Base-by-base conservation (phyloP, 2,888 invertebrate genomes). In the Microdon myrmicae region DNA sequence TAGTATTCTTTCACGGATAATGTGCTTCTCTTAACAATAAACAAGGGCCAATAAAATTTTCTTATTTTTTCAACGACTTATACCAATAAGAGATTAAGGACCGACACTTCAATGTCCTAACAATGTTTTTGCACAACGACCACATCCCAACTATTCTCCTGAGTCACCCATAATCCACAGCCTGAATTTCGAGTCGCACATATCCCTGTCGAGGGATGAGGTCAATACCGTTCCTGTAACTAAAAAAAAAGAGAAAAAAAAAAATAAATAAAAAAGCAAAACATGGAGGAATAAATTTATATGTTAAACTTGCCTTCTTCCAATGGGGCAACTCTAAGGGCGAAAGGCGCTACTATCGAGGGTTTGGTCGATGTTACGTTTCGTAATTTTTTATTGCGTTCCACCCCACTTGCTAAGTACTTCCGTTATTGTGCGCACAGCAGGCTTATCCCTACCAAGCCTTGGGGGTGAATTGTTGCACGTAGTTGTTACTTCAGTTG, bases 391-490 rank as follows among this genome's bases (percentile, higher is more conserved):
- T 64, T 56, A 58, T 64, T 58, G 37, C 64, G 58, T 64, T 64
- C 64, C 64, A 64, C 64, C 64, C 64, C 64, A 58, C 58, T 64
- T 38, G 64, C 64, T 64, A 64, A 64, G 64, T 64, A 64, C 64
- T 64, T 64, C 64, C 64, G 64, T 58, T 51, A 64, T 45, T 51
- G 64, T 43, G 56, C n/a, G n/a, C 58, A 39, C 43, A 48, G 48
- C 32, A 20, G 56, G 56, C 61, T 61, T 56, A 51, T 61, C 38
- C 44, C 37, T 38, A 5, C 13, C 14, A 19, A 4, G 17, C 6
- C 3, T 23, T 25, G 20, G 37, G 26, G 45, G 23, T 38, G 38
- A 17, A 28, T 26, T 20, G 29, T 16, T 34, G 14, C 23, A 8
- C 28, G 37, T 44, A 54, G 53, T 54, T 54, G 43, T 54, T 54